Evolutionary conservation across 2,113 vertebrate genomes (phyloP), one percentile per base, ranked within the genome.

Genomic region (Malurus alboscapulatus): DNA sequence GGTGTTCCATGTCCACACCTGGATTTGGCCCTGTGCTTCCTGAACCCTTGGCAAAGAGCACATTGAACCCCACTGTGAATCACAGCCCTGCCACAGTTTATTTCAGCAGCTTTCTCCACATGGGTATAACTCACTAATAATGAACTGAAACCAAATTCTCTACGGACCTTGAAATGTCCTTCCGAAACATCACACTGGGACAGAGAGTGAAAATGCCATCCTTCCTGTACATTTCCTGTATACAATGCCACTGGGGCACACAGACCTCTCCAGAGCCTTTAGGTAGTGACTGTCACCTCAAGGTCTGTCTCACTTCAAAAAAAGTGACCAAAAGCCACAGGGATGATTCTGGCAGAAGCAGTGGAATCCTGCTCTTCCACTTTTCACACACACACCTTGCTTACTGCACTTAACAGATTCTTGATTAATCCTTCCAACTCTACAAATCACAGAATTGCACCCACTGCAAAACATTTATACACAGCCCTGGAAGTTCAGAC

Each of bases 401-500:
- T 93, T 10, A 3, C 42, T 69, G 38, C 1, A 0, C 18, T 36
- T 61, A 53, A 45, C 15, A 58, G 32, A 27, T 17, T 42, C 55
- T 22, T 6, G 0, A 12, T 54, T 80, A 83, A 90, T n/a, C 26
- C 50, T 14, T 82, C 25, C 50, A 83, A 8, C 53, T 48, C 14
- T 38, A 21, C 0, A 0, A 50, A 47, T 44, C 1, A 9, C 9
- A 1, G 51, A 72, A 55, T 13, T 66, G 67, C 25, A 62, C 11
- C 22, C 34, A 5, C 26, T 59, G 62, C 40, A 87, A 75, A 75
- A 26, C 21, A 54, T 12, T 50, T 69, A n/a, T 0, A 50, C 20
- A 42, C 8, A 34, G 13, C 15, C 14, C 68, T 57, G 25, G 21
- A 55, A 69, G 34, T 21, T 44, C 1, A 2, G 40, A 44, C 10